A percentile compares a stretch with the other conserved stretches of the same genome.
Evolutionary conservation across 2,888 invertebrate genomes (phyloP).

Genomic region (Rhingia campestris): DNA sequence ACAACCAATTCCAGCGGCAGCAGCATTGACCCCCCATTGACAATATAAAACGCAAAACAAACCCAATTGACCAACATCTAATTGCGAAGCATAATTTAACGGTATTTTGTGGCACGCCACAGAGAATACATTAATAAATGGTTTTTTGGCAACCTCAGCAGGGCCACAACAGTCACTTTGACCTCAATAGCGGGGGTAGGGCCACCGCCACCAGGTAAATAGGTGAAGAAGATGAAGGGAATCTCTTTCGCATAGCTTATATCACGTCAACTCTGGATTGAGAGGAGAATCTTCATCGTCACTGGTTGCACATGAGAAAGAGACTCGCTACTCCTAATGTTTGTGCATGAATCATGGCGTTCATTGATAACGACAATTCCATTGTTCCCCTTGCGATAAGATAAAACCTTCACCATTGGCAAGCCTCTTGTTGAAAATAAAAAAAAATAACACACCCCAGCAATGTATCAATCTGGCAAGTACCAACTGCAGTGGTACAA

Average conservation of each 20-base stretch:
- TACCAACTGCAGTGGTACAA: conserved; percentile 26
- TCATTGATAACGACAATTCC: conserved; percentile 21
- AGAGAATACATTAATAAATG: conserved; percentile 59
- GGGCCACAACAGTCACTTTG: conserved; percentile 61
- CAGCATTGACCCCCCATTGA: conserved; percentile 38
- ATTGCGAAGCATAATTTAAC: conserved; percentile 53
- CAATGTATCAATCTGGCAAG: conserved; percentile 36
- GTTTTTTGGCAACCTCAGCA: conserved; percentile 67
- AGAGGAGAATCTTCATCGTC: conserved; percentile 9
- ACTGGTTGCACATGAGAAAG: conserved; percentile 39
- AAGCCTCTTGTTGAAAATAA: too few relatives aligned
- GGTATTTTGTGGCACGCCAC: conserved; percentile 59
- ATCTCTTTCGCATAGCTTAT: conserved; percentile 41
- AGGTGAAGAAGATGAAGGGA: conserved; percentile 4
- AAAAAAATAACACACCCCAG: background rate
- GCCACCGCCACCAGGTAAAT: background rate
- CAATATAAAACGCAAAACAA: conserved; percentile 31
- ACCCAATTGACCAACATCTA: conserved; percentile 64
- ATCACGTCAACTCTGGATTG: conserved; percentile 37
- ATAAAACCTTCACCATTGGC: conserved; percentile 14
- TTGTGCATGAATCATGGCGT: conserved; percentile 35
- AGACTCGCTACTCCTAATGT: too few relatives aligned
- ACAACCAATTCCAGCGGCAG: conserved; percentile 24
- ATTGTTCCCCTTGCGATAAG: conserved; percentile 45
- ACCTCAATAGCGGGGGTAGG: conserved; percentile 31